Conservation (phyloP, 92 coral and sea anemone genomes). For the Diadumene lineata region DNA sequence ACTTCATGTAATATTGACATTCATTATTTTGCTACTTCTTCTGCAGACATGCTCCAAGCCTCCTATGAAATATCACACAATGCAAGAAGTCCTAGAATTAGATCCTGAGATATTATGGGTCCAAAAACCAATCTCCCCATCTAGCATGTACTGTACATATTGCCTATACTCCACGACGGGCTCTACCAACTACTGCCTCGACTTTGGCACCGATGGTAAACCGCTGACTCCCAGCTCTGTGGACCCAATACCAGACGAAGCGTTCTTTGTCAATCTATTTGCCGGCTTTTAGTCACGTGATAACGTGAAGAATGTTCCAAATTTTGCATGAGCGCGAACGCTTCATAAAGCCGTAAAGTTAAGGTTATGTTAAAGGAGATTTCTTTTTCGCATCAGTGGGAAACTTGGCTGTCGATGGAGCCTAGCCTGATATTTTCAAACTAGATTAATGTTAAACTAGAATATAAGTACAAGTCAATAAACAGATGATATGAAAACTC, state of each 20-base stretch:
- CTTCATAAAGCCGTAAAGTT: too few relatives aligned
- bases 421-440: too few relatives aligned
- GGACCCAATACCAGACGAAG: not conserved
- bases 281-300: too few relatives aligned
- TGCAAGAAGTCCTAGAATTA: not conserved
- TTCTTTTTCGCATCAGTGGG: too few relatives aligned
- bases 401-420: too few relatives aligned
- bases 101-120: not conserved
- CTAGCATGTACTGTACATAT: not conserved
- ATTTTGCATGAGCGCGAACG: too few relatives aligned
- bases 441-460: too few relatives aligned
- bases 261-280: too few relatives aligned
- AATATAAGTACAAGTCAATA: too few relatives aligned
- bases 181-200: not conserved
- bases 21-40: not conserved
- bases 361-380: too few relatives aligned
- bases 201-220: not conserved
- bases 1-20: not conserved
- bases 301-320: too few relatives aligned
- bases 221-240: not conserved
- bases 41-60: conserved; percentile 8
- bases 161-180: not conserved
- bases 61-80: not conserved
- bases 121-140: not conserved
- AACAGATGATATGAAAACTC: too few relatives aligned